These are phyloP conservation scores for Caenorhabditis tropicalis DNA, from an alignment of 1,140 invertebrate genomes.

Conservation along the genomic window DNA sequence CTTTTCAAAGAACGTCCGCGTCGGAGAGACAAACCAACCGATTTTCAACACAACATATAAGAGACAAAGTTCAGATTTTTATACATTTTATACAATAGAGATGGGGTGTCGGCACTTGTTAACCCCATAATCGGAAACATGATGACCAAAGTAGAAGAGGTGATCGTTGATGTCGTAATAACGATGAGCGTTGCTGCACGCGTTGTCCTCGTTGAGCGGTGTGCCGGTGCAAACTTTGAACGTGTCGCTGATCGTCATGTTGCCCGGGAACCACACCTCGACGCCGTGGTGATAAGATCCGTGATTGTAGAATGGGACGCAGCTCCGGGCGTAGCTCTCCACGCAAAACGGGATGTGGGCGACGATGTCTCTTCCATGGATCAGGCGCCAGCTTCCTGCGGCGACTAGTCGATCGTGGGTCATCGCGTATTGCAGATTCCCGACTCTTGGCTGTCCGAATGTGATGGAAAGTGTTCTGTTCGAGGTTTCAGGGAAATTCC, in stretches of 20 bases:
- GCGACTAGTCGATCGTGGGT: constrained; percentile 49
- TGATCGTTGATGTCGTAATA: constrained; percentile 58
- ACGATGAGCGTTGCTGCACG: constrained; percentile 47
- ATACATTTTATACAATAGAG: not conserved
- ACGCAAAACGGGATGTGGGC: constrained; percentile 55
- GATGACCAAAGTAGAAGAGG: constrained; percentile 56
- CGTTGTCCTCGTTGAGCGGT: constrained; percentile 54
- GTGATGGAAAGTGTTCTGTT: constrained; percentile 43
- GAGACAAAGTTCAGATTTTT: not conserved
- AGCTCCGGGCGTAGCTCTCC: not conserved
- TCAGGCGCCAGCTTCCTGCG: constrained; percentile 53
- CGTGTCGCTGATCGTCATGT: constrained; percentile 38
- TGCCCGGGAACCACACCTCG: constrained; percentile 53
- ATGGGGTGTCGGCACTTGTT: constrained; percentile 47
- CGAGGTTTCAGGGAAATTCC: constrained; percentile 7
- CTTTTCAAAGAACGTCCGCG: constrained; percentile 1
- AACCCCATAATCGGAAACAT: constrained; percentile 51
- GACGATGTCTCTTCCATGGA: constrained; percentile 55
- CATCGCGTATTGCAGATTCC: constrained; percentile 52
- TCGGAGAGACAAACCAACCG: not conserved
- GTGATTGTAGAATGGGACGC: constrained; percentile 55
- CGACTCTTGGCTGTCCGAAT: constrained; percentile 58
- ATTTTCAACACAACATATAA: not conserved
- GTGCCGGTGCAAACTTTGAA: constrained; percentile 52
- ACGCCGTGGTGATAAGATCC: constrained; percentile 58